Conservation (phyloP, 2,888 invertebrate genomes). For the Eurois occulta region DNA sequence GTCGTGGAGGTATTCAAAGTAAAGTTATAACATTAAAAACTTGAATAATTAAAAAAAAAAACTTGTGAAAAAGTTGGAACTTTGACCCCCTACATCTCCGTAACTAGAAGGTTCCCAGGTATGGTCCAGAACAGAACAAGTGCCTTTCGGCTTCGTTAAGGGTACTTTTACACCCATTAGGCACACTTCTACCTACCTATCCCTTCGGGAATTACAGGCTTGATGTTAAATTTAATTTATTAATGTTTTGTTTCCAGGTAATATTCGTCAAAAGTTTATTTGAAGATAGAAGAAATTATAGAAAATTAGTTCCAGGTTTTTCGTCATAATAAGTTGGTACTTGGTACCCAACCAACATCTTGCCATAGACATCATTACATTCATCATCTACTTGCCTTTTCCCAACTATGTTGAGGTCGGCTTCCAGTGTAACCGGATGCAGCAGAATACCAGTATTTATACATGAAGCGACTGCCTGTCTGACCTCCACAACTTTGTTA, state of each 20-base stretch:
- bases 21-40: too few relatives aligned
- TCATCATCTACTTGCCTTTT: not conserved
- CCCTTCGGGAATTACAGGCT: not conserved
- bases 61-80: too few relatives aligned
- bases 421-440: not conserved
- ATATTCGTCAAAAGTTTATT: conserved; percentile 95
- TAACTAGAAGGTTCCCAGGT: too few relatives aligned
- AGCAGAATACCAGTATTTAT: not conserved
- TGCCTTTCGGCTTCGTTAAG: too few relatives aligned
- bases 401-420: not conserved
- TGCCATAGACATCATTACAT: conserved; percentile 17
- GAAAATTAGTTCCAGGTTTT: conserved; percentile 75
- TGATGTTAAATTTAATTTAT: not conserved
- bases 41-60: too few relatives aligned
- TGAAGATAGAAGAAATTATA: conserved; percentile 86
- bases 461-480: not conserved
- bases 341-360: conserved; percentile 19
- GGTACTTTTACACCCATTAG: too few relatives aligned
- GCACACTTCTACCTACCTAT: too few relatives aligned
- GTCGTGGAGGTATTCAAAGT: too few relatives aligned
- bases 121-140: too few relatives aligned
- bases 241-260: conserved; percentile 88
- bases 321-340: conserved; percentile 66
- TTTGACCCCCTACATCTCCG: too few relatives aligned
- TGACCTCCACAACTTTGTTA: not conserved